Percentiles rank a stretch among this genome's conserved stretches.
These are phyloP conservation scores for Lipotes vexillifer DNA, from an alignment of 2,113 vertebrate species.

Conservation along the genomic window DNA sequence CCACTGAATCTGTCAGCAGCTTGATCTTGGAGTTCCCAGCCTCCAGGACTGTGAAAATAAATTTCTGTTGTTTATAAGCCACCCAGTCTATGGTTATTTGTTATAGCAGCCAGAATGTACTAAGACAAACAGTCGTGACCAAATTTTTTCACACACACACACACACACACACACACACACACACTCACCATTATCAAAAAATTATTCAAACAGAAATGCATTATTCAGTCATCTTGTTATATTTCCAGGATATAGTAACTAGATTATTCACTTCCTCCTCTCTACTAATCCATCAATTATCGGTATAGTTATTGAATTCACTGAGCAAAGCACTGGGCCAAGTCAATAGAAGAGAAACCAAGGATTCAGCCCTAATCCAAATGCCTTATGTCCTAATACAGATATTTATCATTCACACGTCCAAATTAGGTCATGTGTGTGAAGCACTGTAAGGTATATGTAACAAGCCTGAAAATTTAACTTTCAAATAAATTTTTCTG, in stretches of 20 bases:
- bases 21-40: not conserved
- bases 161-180: not conserved
- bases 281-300: slow-evolving; percentile 12
- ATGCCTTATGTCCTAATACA: not conserved
- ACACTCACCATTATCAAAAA: not conserved
- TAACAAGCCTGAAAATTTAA: not conserved
- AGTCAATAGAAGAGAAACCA: slow-evolving; percentile 3
- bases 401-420: not conserved
- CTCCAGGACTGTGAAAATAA: not conserved
- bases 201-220: not conserved
- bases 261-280: not conserved
- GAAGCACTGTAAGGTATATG: not conserved
- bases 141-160: not conserved
- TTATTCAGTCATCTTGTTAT: slow-evolving; percentile 16
- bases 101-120: not conserved
- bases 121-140: not conserved
- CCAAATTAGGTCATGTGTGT: not conserved
- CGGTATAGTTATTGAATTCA: slow-evolving; percentile 24
- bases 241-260: slow-evolving; percentile 6
- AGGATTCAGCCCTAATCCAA: not conserved
- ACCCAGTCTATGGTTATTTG: not conserved
- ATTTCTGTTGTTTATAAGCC: not conserved
- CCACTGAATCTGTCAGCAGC: not conserved
- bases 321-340: not conserved
- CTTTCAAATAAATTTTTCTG: not conserved